phyloP scores from a whole-genome alignment of 2,888 invertebrate species.

The Drosophila affinis region DNA sequence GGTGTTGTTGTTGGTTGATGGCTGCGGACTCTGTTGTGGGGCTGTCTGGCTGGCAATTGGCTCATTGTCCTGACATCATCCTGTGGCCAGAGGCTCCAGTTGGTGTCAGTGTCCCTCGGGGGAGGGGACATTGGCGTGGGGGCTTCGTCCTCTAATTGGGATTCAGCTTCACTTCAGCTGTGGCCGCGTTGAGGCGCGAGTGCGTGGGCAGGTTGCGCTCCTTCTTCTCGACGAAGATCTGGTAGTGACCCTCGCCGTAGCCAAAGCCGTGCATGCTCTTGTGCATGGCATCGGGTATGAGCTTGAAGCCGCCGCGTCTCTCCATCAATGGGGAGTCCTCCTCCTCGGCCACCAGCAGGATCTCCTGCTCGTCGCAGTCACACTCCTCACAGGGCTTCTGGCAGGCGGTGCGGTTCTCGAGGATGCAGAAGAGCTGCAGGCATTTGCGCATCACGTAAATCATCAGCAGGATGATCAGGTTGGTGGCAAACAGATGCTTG shows the following conservation, averaged over 20 bases:
- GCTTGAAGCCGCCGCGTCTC: slow-evolving; percentile 59
- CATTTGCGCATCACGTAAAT: slow-evolving; percentile 75
- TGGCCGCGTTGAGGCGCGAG: slow-evolving; percentile 73
- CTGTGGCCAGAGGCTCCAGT: not conserved
- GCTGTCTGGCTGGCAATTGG: slow-evolving; percentile 41
- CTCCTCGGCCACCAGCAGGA: slow-evolving; percentile 5
- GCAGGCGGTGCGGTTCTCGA: slow-evolving; percentile 64
- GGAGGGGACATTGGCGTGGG: not conserved
- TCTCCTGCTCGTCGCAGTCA: slow-evolving; percentile 37
- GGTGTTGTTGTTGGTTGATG: slow-evolving; percentile 12
- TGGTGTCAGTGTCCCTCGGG: slow-evolving; percentile 19
- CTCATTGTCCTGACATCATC: slow-evolving; percentile 52
- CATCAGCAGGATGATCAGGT: slow-evolving; percentile 70
- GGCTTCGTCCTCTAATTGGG: slow-evolving; percentile 62
- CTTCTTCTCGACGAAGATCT: slow-evolving; percentile 80
- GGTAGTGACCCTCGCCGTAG: slow-evolving; percentile 79
- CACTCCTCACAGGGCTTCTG: slow-evolving; percentile 41
- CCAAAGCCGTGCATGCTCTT: slow-evolving; percentile 75
- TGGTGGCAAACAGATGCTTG: slow-evolving; percentile 75
- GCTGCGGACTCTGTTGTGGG: slow-evolving; percentile 7
- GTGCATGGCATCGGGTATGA: slow-evolving; percentile 70
- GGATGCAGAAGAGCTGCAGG: slow-evolving; percentile 72
- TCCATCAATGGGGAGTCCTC: slow-evolving; percentile 44
- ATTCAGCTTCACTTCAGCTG: slow-evolving; percentile 78
- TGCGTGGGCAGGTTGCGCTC: slow-evolving; percentile 76